Evolutionary conservation across 2,888 invertebrate species (phyloP).

Genomic region (Trachelus troglodyta): DNA sequence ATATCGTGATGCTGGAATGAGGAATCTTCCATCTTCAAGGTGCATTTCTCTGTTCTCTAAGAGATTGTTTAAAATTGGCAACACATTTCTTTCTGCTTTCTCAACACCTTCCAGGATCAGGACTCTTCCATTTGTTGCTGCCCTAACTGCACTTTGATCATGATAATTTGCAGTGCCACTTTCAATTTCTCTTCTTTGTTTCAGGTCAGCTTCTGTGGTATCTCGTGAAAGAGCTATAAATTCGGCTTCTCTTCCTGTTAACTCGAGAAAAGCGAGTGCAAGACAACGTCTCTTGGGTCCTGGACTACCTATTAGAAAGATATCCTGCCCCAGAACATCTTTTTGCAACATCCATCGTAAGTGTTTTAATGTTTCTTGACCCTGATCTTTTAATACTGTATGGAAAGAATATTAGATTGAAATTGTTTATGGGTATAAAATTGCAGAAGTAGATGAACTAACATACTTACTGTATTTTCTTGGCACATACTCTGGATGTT

Average conservation of each 20-base stretch:
- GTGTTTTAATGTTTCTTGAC: constrained; percentile 82
- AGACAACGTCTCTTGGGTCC: constrained; percentile 85
- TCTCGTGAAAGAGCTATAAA: constrained; percentile 94
- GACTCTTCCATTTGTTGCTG: constrained; percentile 89
- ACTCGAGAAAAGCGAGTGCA: constrained; percentile 88
- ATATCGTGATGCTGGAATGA: constrained; percentile 89
- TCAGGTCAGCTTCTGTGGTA: constrained; percentile 96
- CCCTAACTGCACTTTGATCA: constrained; percentile 95
- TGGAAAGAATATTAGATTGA: constrained; percentile 11
- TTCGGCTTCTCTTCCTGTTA: constrained; percentile 91
- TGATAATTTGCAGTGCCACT: constrained; percentile 90
- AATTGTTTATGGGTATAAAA: constrained; percentile 11
- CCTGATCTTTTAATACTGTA: constrained; percentile 61
- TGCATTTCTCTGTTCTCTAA: constrained; percentile 99
- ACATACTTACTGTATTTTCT: constrained; percentile 79
- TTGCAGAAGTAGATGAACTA: constrained; percentile 18
- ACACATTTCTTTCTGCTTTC: constrained; percentile 96
- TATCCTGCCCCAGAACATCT: constrained; percentile 91
- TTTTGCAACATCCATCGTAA: constrained; percentile 98
- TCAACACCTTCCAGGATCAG: constrained; percentile 95
- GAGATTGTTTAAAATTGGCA: constrained; percentile 95
- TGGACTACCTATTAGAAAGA: constrained; percentile 93
- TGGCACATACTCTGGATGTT: constrained; percentile 86
- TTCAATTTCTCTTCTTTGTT: constrained; percentile 93
- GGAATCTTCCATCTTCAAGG: constrained; percentile 94